Evolutionary conservation across 2,888 invertebrate genomes (phyloP).

Genomic region (Nephrotoma appendiculata): DNA sequence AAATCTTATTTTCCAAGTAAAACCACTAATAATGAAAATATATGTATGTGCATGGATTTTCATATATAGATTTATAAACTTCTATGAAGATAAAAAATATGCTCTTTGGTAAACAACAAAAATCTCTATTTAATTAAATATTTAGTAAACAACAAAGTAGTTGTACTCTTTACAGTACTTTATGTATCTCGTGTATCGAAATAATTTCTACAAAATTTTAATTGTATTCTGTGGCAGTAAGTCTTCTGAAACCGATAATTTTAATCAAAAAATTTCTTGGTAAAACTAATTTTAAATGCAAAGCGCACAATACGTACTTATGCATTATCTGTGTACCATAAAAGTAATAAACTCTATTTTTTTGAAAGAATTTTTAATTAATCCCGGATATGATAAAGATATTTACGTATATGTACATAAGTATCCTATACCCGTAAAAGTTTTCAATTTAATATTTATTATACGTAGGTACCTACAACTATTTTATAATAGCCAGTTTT

Average conservation of each 20-base stretch:
- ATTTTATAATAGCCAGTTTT: not conserved
- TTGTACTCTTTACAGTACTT: no score
- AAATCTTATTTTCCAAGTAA: not conserved
- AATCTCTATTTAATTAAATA: not conserved
- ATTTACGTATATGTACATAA: not conserved
- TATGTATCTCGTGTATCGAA: no score
- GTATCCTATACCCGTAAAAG: not conserved
- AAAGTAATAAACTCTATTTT: not conserved
- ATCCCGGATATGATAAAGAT: not conserved
- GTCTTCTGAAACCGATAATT: not conserved
- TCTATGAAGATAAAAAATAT: not conserved
- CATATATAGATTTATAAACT: not conserved
- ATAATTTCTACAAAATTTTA: no score
- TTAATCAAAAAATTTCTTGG: not conserved
- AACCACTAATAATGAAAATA: not conserved
- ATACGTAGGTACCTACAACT: not conserved
- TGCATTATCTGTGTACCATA: not conserved
- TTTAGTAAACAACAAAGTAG: not conserved
- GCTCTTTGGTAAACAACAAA: not conserved
- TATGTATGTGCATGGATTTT: not conserved
- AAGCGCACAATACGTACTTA: not conserved
- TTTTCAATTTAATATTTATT: not conserved
- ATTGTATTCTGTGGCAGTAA: no score
- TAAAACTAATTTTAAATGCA: not conserved
- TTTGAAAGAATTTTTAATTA: not conserved